Percentiles rank a stretch among this genome's conserved stretches.
phyloP scores from a whole-genome alignment of 1,140 invertebrate genomes.

The Oedothorax gibbosus region DNA sequence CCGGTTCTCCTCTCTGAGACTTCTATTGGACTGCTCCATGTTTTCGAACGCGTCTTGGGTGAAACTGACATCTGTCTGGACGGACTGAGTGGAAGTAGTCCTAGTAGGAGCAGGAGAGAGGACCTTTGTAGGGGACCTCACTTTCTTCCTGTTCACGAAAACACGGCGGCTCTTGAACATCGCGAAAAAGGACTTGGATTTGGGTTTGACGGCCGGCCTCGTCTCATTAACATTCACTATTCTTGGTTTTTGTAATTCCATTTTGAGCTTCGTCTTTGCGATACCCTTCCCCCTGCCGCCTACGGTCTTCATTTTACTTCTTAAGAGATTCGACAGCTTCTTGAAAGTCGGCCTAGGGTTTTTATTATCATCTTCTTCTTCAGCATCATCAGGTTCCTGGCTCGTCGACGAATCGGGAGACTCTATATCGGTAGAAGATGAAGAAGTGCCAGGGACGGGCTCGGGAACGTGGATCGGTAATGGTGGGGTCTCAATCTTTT shows the following conservation, averaged over 20 bases:
- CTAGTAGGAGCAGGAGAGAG: not conserved
- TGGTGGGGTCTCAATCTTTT: too few relatives aligned
- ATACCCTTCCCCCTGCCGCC: slow-evolving; percentile 5
- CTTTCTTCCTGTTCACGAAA: not conserved
- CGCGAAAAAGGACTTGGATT: slow-evolving; percentile 25
- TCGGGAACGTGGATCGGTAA: too few relatives aligned
- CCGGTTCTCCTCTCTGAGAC: slow-evolving; percentile 13
- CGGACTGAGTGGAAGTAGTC: slow-evolving; percentile 10
- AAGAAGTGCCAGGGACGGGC: too few relatives aligned
- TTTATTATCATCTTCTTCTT: too few relatives aligned
- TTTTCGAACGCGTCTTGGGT: not conserved
- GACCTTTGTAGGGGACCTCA: not conserved
- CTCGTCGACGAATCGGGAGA: too few relatives aligned
- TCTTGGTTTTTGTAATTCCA: not conserved
- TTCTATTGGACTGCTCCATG: not conserved
- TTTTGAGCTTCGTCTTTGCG: not conserved
- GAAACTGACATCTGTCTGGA: slow-evolving; percentile 32
- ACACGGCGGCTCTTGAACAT: slow-evolving; percentile 26
- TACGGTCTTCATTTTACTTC: not conserved
- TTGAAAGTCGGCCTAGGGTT: not conserved
- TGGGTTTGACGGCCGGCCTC: not conserved
- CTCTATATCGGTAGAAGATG: too few relatives aligned
- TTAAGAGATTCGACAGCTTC: not conserved
- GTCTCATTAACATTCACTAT: not conserved
- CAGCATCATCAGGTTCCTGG: too few relatives aligned